These are phyloP conservation scores for Craseonycteris thonglongyai DNA, from an alignment of 2,113 vertebrate species.

Conservation along the genomic window DNA sequence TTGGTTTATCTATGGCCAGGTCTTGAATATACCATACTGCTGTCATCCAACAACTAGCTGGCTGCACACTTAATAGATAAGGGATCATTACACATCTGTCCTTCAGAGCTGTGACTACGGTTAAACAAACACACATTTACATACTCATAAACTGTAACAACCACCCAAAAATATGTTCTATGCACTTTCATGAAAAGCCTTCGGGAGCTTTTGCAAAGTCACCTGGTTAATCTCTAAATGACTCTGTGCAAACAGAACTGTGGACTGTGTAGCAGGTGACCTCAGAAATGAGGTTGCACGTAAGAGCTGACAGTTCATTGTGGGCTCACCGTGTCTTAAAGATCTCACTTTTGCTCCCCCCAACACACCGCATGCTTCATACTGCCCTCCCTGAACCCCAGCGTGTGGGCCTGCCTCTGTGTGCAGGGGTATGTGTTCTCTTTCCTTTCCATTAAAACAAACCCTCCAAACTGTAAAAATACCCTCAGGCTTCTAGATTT, in stretches of 20 bases:
- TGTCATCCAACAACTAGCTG: neutral
- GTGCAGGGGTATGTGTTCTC: neutral
- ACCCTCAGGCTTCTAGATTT: neutral
- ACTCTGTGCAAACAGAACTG: conserved; percentile 26
- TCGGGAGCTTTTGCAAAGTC: conserved; percentile 30
- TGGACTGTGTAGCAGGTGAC: neutral
- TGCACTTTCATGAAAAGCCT: conserved; percentile 29
- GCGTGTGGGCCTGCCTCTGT: rapidly evolving
- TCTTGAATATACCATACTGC: neutral
- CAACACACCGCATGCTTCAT: neutral
- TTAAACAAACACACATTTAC: neutral
- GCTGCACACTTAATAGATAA: neutral
- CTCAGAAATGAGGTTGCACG: neutral
- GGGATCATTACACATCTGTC: neutral
- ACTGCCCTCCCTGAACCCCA: neutral
- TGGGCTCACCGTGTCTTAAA: neutral
- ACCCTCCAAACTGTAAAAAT: neutral
- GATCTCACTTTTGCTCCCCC: neutral
- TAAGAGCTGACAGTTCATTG: neutral
- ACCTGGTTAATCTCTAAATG: conserved; percentile 51
- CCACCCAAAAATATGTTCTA: conserved; percentile 19
- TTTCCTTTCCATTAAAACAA: neutral
- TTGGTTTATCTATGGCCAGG: neutral
- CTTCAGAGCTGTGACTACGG: neutral
- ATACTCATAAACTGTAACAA: neutral